Conservation (phyloP, 1,140 invertebrate genomes). For the Apis florea region DNA sequence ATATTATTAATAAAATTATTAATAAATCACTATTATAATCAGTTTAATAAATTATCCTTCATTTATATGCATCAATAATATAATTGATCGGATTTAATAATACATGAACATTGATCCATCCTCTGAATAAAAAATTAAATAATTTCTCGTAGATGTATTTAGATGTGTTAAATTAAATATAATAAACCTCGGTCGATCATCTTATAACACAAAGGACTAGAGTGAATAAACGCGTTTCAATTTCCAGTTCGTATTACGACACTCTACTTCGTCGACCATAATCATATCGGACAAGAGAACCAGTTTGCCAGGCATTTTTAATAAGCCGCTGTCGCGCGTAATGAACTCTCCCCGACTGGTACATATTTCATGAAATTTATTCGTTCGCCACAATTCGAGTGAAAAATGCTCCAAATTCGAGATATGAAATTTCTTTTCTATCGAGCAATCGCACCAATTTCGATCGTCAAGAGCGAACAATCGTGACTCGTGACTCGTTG, state of each 20-base stretch:
- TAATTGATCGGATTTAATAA: too few relatives aligned
- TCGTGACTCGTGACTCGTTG: background rate
- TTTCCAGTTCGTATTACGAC: background rate
- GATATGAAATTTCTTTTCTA: background rate
- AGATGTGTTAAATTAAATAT: too few relatives aligned
- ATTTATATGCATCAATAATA: too few relatives aligned
- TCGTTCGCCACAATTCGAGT: background rate
- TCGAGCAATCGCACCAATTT: background rate
- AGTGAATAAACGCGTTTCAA: background rate
- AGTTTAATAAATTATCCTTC: too few relatives aligned
- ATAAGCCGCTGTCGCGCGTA: background rate
- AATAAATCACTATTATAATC: too few relatives aligned
- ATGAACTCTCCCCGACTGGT: background rate
- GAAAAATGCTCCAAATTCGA: background rate
- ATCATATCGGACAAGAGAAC: background rate
- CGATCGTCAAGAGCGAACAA: background rate
- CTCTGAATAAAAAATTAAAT: too few relatives aligned
- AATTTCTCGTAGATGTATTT: too few relatives aligned
- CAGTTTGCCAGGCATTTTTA: background rate
- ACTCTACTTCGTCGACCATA: background rate
- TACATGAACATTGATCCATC: too few relatives aligned
- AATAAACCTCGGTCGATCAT: background rate
- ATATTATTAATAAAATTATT: too few relatives aligned
- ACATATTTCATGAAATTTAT: conserved; percentile 1
- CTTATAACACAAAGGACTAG: background rate